Conservation (phyloP, 92 coral and sea anemone species). For the Bergia puertoricense region DNA sequence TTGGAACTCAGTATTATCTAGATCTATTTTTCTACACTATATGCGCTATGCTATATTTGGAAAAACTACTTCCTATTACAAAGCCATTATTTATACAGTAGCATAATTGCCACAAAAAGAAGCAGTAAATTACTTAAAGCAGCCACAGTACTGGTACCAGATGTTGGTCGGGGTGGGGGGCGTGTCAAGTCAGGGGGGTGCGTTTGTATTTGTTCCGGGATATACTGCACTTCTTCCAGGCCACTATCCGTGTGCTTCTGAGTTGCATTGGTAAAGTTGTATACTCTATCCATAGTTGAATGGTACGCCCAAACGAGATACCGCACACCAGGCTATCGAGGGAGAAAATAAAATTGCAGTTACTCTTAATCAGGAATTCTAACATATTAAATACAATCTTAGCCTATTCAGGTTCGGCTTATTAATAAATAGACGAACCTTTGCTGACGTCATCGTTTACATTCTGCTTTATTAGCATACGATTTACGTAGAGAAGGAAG, state of each 20-base stretch:
- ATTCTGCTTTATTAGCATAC: too few species aligned
- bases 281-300: not conserved
- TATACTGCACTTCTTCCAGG: not conserved
- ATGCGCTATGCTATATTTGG: too few species aligned
- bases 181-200: not conserved
- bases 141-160: not conserved
- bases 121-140: conserved; percentile 19
- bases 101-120: not conserved
- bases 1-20: too few species aligned
- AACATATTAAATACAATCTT: too few species aligned
- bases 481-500: too few species aligned
- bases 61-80: not conserved
- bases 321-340: conserved; percentile 11
- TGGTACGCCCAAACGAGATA: conserved; percentile 38
- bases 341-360: not conserved
- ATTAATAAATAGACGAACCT: too few species aligned
- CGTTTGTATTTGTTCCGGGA: not conserved
- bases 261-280: not conserved
- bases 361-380: not conserved
- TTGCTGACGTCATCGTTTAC: too few species aligned
- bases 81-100: not conserved
- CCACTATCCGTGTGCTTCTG: conserved; percentile 31
- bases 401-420: not conserved
- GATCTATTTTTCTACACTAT: too few species aligned
- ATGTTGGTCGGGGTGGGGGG: not conserved